phyloP scores from a whole-genome alignment of 2,113 vertebrate genomes.

The Cranoglanis bouderius region DNA sequence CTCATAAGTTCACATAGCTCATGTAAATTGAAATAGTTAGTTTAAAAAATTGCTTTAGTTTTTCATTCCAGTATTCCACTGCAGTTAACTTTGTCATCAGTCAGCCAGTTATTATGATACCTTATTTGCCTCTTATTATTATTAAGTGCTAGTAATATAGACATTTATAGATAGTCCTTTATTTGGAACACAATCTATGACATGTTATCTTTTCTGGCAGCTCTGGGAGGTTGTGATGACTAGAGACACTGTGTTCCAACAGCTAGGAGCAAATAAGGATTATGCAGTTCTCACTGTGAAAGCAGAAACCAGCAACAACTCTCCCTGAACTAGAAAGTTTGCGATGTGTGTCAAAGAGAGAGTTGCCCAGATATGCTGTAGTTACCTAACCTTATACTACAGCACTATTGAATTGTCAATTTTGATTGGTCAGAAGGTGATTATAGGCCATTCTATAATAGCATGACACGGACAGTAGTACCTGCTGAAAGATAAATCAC shows the following conservation, averaged over 20 bases:
- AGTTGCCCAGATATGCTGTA: not conserved
- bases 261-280: not conserved
- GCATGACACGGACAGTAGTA: not conserved
- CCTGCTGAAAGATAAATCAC: not conserved
- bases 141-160: not conserved
- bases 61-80: slow-evolving; percentile 14
- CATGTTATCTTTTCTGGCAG: not conserved
- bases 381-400: not conserved
- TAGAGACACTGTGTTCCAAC: not conserved
- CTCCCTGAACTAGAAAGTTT: not conserved
- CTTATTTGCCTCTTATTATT: slow-evolving; percentile 18
- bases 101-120: slow-evolving; percentile 4
- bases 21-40: not conserved
- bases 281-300: not conserved
- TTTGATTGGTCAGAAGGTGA: not conserved
- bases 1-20: slow-evolving; percentile 4
- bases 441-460: not conserved
- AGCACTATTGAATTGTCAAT: not conserved
- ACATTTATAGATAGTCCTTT: not conserved
- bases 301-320: not conserved
- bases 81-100: not conserved
- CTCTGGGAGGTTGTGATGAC: not conserved
- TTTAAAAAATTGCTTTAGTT: not conserved
- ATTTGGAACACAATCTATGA: not conserved
- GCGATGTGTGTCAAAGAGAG: not conserved